Evolutionary conservation across 2,113 vertebrate genomes (phyloP), one percentile per base, ranked within the genome.

Genomic region (Dasyornis broadbenti): DNA sequence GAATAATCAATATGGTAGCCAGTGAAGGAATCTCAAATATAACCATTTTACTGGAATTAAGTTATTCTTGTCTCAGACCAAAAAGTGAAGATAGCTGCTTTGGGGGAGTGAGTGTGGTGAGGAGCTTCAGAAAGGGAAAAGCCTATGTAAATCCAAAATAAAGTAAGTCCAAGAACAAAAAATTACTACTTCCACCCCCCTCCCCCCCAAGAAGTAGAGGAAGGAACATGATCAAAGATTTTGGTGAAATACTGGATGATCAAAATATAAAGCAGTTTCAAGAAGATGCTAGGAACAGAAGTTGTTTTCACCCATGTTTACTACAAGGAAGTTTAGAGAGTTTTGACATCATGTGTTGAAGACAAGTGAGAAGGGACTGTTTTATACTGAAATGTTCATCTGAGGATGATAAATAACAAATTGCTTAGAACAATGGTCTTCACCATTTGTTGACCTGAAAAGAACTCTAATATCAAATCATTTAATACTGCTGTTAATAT

Each of bases 401-500:
- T 70, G 56, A 94, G 53, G 37, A 60, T 93, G 77, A 73, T 91
- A 81, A 89, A 92, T 75, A 82, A 78, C 52, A 91, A 78, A 53
- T 45, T 77, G n/a, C 68, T 77, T 88, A 53, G 27, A 83, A 69
- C 31, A 33, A 53, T 69, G 40, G 15, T 68, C 28, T 82, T 90
- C 50, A 57, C 15, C 40, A 72, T 75, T 69, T 31, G 5, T 53
- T 92, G 71, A 90, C 78, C 88, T 94, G 80, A 82, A 94, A 94
- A 84, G 68, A 89, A 54, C 52, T 92, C 53, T 44, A 53, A 69
- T 63, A 88, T 40, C 66, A 80, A 94, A 94, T 64, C 10, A 59
- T 91, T 93, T 90, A 85, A 82, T 63, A 65, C 54, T 66, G 10
- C 33, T 94, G 76, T 73, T 94, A 92, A 73, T 80, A 94, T 86